Conservation (phyloP, 2,113 vertebrate genomes). For the Oryzias javanicus region DNA sequence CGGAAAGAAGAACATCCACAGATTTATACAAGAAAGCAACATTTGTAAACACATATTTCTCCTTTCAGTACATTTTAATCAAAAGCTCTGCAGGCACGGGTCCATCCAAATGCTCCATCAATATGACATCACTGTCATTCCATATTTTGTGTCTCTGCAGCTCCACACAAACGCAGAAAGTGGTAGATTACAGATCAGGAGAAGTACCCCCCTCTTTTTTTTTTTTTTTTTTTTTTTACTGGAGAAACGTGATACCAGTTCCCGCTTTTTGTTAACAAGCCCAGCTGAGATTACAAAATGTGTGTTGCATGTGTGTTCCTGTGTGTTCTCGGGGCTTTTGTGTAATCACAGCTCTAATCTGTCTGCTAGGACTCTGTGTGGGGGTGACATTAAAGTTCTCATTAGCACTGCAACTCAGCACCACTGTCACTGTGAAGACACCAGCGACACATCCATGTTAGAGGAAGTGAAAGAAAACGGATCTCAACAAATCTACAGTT, state of each 20-base stretch:
- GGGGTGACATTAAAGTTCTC: constrained; percentile 75
- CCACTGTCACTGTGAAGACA: constrained; percentile 69
- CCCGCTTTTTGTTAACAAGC: constrained; percentile 34
- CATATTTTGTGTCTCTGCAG: too few species aligned
- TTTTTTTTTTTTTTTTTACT: too few species aligned
- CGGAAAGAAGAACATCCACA: too few species aligned
- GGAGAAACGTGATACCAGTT: constrained; percentile 32
- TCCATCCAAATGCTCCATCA: too few species aligned
- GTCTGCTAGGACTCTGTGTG: constrained; percentile 64
- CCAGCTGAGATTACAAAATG: constrained; percentile 17
- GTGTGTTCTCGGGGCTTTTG: constrained; percentile 45
- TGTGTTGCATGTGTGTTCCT: constrained; percentile 36
- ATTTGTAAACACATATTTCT: too few species aligned
- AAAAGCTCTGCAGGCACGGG: too few species aligned
- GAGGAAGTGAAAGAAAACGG: background rate
- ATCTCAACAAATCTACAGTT: background rate
- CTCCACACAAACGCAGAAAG: too few species aligned
- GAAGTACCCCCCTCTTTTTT: background rate
- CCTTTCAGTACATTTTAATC: too few species aligned
- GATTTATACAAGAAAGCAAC: too few species aligned
- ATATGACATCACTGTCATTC: too few species aligned
- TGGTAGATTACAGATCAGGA: too few species aligned
- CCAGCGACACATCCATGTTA: constrained; percentile 52
- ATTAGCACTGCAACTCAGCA: constrained; percentile 74
- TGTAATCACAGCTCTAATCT: constrained; percentile 70